Conservation (phyloP, 2,113 vertebrate species). For the Gyps fulvus region DNA sequence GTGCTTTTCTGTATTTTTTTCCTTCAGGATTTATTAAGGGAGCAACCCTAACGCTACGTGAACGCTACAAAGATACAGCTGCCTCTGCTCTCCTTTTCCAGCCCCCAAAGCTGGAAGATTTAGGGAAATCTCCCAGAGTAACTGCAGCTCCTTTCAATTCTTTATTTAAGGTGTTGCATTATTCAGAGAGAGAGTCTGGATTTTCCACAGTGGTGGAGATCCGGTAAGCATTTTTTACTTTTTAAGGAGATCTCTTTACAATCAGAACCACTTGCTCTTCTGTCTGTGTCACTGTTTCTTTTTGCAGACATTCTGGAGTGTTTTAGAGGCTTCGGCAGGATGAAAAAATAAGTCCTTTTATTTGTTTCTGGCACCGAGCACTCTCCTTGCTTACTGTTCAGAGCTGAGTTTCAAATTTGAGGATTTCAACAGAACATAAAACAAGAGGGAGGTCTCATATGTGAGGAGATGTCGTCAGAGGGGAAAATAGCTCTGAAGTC, state of each 20-base stretch:
- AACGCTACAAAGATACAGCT: background rate
- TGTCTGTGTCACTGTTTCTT: background rate
- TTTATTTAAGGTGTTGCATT: slow-evolving; percentile 17
- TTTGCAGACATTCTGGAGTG: background rate
- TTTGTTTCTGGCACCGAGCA: background rate
- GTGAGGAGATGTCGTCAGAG: background rate
- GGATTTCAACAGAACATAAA: background rate
- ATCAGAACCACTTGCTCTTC: background rate
- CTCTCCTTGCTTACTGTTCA: background rate
- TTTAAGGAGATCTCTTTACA: background rate
- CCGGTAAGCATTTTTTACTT: background rate
- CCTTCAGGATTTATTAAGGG: background rate
- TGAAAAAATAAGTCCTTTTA: background rate
- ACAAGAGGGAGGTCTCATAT: background rate
- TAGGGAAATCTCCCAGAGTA: background rate
- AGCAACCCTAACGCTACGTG: background rate
- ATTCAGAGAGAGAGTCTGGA: background rate
- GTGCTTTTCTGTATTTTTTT: background rate
- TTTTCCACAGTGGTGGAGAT: background rate
- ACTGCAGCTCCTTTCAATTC: background rate
- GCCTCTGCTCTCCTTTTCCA: background rate
- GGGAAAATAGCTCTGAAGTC: background rate
- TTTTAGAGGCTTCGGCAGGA: background rate
- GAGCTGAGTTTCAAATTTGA: background rate
- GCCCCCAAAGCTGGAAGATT: background rate